Percentiles rank a stretch among this genome's conserved stretches.
phyloP scores from a whole-genome alignment of 2,888 invertebrate species.

The Periphyllus acericola region DNA sequence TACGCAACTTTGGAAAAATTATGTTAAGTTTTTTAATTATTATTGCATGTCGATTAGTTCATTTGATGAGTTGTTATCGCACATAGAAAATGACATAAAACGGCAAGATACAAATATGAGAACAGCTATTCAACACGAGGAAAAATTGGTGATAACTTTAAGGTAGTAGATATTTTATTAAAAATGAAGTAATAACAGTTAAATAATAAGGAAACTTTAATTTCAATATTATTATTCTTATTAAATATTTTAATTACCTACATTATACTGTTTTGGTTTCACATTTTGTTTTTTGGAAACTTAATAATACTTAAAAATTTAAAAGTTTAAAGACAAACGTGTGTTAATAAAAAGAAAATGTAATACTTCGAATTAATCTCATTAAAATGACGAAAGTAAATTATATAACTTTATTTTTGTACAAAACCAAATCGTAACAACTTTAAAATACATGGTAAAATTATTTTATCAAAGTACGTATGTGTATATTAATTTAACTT shows the following conservation, averaged over 20 bases:
- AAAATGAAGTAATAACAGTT: slow-evolving; percentile 5
- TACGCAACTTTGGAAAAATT: slow-evolving; percentile 6
- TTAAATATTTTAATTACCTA: slow-evolving; percentile 27
- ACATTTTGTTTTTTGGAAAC: not conserved
- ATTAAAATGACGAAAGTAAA: slow-evolving; percentile 15
- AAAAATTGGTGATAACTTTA: slow-evolving; percentile 31
- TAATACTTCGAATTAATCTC: slow-evolving; percentile 18
- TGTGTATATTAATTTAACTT: no score
- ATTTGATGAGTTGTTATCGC: slow-evolving; percentile 30
- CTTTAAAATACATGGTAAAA: no score
- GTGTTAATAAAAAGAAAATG: not conserved
- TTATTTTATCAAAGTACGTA: no score
- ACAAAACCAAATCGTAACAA: not conserved
- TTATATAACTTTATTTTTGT: not conserved
- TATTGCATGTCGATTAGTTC: slow-evolving; percentile 30
- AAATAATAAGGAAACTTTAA: slow-evolving; percentile 19
- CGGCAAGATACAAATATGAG: slow-evolving; percentile 25
- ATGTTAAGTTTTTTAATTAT: slow-evolving; percentile 36
- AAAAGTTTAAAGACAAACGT: not conserved
- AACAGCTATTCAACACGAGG: slow-evolving; percentile 18
- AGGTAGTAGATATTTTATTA: not conserved
- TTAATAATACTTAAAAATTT: not conserved
- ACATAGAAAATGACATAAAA: slow-evolving; percentile 25
- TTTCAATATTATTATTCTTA: slow-evolving; percentile 24
- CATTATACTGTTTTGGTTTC: not conserved